Evolutionary conservation across 2,113 vertebrate species (phyloP), one percentile per base, ranked within the genome.

Genomic region (Ursus arctos): DNA sequence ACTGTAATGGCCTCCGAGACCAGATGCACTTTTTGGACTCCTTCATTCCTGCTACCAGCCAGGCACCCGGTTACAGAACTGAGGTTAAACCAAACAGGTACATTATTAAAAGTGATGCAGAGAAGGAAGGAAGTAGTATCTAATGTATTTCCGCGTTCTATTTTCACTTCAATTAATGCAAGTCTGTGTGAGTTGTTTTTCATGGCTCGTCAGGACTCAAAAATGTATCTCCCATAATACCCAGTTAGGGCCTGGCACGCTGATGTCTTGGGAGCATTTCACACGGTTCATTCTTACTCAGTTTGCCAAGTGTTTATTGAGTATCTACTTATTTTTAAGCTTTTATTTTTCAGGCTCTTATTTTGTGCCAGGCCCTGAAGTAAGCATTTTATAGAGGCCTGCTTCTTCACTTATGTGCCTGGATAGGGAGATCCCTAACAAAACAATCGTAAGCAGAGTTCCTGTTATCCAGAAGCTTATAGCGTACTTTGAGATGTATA

Each of bases 361-460:
- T 61, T 87, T 86, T 69, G 22, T 33, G 89, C 51, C 14, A 86
- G 61, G 16, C 57, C 57, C 81, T 80, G 80, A 90, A 49, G 72
- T 67, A 94, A 96, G 19, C 24, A 81, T 67, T 88, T 91, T 80
- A 57, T 91, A 72, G 92, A 88, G 80, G 69, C 81, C 22, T 90
- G 19, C 81, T 88, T 59, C 77, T 93, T 93, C 22, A 89, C 22
- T 55, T 97, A 9, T 51, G 72, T 95, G 22, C 28, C 14, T 40
- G 26, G 63, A 13, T 57, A 86, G 24, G 40, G 14, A n/a, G 36
- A 40, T 87, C 36, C 49, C 86, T 96, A 31, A 31, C 49, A 61
- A 94, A 92, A 82, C 67, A 28, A 15, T 14, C 31, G 19, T 28
- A 61, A 43, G 43, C 10, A 21, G 22, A 47, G 21, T 57, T 16